These are phyloP conservation scores for Anoura caudifer DNA, from an alignment of 2,113 vertebrate species.

Conservation along the genomic window DNA sequence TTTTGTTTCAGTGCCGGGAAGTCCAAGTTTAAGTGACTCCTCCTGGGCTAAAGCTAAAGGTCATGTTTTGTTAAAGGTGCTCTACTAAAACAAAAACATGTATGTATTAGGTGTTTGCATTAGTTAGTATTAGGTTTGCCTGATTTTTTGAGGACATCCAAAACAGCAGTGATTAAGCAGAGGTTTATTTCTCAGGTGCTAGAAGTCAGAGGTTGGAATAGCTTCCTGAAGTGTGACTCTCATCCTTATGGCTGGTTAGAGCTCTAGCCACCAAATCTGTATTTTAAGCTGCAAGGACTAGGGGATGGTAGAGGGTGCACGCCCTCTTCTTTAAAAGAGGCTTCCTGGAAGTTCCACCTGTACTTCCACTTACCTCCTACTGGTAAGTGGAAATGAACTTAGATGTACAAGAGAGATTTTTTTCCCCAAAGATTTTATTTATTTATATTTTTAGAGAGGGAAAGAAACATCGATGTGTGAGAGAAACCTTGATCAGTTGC, in stretches of 20 bases:
- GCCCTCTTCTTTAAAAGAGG: not conserved
- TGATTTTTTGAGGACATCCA: not conserved
- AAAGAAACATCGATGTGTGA: too few relatives aligned
- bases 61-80: not conserved
- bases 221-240: not conserved
- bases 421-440: too few relatives aligned
- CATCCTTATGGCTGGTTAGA: not conserved
- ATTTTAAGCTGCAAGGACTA: not conserved
- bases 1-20: conserved; percentile 23
- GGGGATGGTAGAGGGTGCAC: accelerated
- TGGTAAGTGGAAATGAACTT: not conserved
- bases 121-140: not conserved
- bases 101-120: not conserved
- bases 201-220: not conserved
- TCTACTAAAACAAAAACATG: not conserved
- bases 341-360: not conserved
- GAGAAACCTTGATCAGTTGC: too few relatives aligned
- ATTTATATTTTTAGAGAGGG: too few relatives aligned
- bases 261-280: not conserved
- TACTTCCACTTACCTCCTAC: not conserved
- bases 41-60: not conserved
- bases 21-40: not conserved
- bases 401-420: not conserved
- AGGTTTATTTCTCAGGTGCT: not conserved
- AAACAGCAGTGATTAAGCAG: not conserved